A percentile compares a stretch with the other conserved stretches of the same genome.
phyloP scores from a whole-genome alignment of 2,888 invertebrate species.

The Drosophila cracens region DNA sequence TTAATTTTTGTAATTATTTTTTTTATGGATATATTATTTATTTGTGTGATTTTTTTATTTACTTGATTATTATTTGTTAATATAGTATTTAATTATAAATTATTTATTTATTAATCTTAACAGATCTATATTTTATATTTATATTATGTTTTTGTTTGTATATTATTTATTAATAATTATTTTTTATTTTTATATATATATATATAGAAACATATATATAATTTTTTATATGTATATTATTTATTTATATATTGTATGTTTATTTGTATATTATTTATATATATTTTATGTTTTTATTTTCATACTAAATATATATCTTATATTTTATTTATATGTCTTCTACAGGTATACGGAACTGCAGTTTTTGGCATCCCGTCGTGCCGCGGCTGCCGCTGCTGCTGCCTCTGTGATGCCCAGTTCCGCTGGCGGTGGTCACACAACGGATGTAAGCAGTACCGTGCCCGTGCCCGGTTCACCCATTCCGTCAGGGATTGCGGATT shows the following conservation, averaged over 20 bases:
- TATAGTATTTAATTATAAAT: too few species aligned
- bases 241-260: not conserved
- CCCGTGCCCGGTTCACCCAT: slow-evolving; percentile 20
- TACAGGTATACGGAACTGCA: slow-evolving; percentile 84
- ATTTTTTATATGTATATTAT: not conserved
- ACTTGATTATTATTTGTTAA: not conserved
- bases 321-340: slow-evolving; percentile 14
- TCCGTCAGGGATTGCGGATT: slow-evolving; percentile 33
- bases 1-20: not conserved
- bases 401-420: slow-evolving; percentile 83
- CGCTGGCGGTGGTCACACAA: slow-evolving; percentile 48
- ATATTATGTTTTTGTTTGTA: too few species aligned
- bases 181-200: not conserved
- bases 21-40: not conserved
- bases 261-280: not conserved
- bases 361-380: slow-evolving; percentile 85
- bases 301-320: not conserved
- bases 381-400: slow-evolving; percentile 85
- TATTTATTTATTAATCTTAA: too few species aligned
- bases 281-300: not conserved
- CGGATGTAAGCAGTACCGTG: slow-evolving; percentile 69
- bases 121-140: too few species aligned
- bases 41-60: not conserved
- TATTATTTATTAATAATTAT: not conserved
- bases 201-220: not conserved